A percentile compares a stretch with the other conserved stretches of the same genome.
Evolutionary conservation across 2,888 invertebrate genomes (phyloP).

Genomic region (Coronaproctus castanopsis): DNA sequence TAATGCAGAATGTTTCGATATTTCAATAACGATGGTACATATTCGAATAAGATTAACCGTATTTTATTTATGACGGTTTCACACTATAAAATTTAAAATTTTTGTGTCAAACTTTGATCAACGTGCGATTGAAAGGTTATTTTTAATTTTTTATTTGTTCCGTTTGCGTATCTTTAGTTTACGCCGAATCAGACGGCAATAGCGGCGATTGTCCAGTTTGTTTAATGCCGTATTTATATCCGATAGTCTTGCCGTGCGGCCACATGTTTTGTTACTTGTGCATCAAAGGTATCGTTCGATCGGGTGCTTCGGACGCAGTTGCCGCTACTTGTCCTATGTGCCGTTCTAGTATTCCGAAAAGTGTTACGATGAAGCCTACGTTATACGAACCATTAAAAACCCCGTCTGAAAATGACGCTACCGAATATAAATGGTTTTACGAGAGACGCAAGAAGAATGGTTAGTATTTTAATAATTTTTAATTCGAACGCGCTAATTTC

Average conservation of each 20-base stretch:
- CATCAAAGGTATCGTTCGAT: slow-evolving; percentile 76
- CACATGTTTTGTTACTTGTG: slow-evolving; percentile 92
- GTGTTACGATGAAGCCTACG: slow-evolving; percentile 68
- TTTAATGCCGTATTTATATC: slow-evolving; percentile 71
- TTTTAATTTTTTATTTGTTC: too few relatives aligned
- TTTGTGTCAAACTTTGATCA: too few relatives aligned
- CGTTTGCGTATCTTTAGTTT: too few relatives aligned
- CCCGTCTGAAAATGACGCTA: slow-evolving; percentile 32
- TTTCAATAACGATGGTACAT: too few relatives aligned
- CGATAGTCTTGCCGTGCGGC: slow-evolving; percentile 80
- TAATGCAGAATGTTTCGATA: too few relatives aligned
- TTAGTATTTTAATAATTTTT: too few relatives aligned
- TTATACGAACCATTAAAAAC: slow-evolving; percentile 35
- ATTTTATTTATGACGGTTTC: too few relatives aligned
- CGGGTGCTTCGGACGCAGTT: slow-evolving; percentile 23
- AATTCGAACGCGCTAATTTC: too few relatives aligned
- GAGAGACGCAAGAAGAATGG: slow-evolving; percentile 50
- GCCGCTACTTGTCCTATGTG: slow-evolving; percentile 85
- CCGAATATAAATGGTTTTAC: slow-evolving; percentile 80
- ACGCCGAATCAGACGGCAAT: neutral
- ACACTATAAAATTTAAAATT: too few relatives aligned
- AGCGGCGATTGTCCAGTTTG: slow-evolving; percentile 63
- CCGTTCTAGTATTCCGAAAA: slow-evolving; percentile 67
- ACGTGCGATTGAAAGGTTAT: too few relatives aligned
- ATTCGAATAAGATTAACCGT: too few relatives aligned